Base-by-base conservation (phyloP, 2,113 vertebrate species). In the Tyrannus savana region DNA sequence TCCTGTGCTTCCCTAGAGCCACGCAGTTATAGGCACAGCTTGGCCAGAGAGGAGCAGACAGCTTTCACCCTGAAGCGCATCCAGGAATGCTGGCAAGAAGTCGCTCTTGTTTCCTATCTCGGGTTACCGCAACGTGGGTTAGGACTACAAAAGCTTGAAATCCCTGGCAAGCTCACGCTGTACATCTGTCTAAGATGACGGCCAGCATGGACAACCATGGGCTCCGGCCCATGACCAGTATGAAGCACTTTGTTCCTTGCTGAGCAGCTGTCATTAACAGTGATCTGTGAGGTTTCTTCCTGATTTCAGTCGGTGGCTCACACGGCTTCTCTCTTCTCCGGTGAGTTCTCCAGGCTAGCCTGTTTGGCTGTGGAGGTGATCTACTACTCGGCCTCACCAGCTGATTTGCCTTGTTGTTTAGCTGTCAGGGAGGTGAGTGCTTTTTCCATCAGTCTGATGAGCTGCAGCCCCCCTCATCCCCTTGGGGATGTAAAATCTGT, bases 221-320 rank as follows among this genome's bases (percentile, higher is more conserved):
- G 83, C 92, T 93, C 91, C 60, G 0, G 49, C 95, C 94, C 93
- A 95, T 66, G 96, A 87, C 79, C 92, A 72, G 41, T 81, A 33
- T 90, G 93, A 92, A 93, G 64, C 83, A 89, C 90, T 95, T 89
- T 89, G 83, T 90, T 96, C 69, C 94, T 91, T 93, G 95, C 93
- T 92, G 90, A 94, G 95, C 90, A 87, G 95, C 95, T 96, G 93
- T 96, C 93, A 79, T 88, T 93, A 93, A 49, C 69, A 95, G 49
- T 92, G 95, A 94, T 94, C 95, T 96, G 90, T 93, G 93, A 76
- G 88, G 49, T 78, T 96, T 68, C 76, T 93, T 93, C 93, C 60
- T 0, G 0, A 25, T 72, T 92, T 82, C 79, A 27, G 39, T 77
- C 1, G 0, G 24, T 93, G 68, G 37, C 50, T 96, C 62, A 35